These are phyloP conservation scores for Montipora foliosa DNA, from an alignment of 64 coral and sea anemone genomes.

Conservation along the genomic window DNA sequence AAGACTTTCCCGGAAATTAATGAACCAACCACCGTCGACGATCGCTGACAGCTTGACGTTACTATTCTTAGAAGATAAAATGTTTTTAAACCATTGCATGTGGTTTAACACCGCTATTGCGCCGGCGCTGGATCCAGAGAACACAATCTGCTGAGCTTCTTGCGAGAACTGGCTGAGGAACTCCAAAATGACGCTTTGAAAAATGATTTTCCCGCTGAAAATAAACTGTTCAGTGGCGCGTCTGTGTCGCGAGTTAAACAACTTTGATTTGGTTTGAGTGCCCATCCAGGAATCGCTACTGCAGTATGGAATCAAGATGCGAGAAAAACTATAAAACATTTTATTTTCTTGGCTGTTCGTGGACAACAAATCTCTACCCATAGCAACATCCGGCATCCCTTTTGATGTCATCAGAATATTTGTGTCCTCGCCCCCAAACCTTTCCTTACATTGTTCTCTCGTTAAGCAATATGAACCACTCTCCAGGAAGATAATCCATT, in stretches of 20 bases:
- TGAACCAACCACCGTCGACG: conserved; percentile 29
- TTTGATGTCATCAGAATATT: conserved; percentile 29
- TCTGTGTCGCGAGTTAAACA: not conserved
- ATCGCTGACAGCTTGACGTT: not conserved
- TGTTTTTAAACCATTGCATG: not conserved
- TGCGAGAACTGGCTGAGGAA: not conserved
- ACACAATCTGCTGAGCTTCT: not conserved
- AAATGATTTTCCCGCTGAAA: conserved; percentile 48
- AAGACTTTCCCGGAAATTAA: conserved; percentile 34
- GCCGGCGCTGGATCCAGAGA: conserved; percentile 26
- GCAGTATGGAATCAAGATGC: conserved; percentile 7
- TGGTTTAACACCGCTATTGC: not conserved
- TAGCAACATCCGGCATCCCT: not conserved
- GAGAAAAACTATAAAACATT: conserved; percentile 16
- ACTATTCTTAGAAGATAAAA: not conserved
- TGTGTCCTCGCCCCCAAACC: conserved; percentile 31
- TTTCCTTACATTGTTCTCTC: conserved; percentile 6
- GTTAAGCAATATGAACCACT: conserved; percentile 31
- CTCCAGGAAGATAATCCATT: conserved; percentile 40
- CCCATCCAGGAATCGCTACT: conserved; percentile 33
- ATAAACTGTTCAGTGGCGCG: not conserved
- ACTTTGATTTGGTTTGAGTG: not conserved
- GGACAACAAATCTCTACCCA: conserved; percentile 13
- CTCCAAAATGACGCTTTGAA: conserved; percentile 37
- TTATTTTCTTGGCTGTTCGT: not conserved